Conservation (phyloP, 2,888 invertebrate genomes). For the Polydesmus complanatus region DNA sequence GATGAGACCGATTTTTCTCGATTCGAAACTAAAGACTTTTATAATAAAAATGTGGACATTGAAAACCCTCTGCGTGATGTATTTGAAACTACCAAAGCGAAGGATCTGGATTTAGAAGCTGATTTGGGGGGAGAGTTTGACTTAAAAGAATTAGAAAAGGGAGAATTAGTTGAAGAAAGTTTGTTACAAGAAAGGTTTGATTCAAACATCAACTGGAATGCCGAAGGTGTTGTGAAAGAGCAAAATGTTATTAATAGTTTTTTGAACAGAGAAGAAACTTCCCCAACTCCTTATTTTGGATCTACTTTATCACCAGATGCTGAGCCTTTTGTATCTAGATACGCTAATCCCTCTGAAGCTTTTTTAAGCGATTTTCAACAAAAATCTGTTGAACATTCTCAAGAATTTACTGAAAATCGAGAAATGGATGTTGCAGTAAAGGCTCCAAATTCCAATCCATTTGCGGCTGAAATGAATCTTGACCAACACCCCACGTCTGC, state of each 20-base stretch:
- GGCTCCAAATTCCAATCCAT: not conserved
- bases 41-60: not conserved
- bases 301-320: constrained; percentile 12
- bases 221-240: not conserved
- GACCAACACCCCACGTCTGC: no score
- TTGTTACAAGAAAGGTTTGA: not conserved
- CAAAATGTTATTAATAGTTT: not conserved
- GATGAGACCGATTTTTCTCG: not conserved
- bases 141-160: no score
- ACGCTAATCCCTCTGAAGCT: no score
- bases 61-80: not conserved
- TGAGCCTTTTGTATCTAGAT: constrained; percentile 1
- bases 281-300: not conserved
- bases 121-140: no score
- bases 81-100: no score
- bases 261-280: not conserved
- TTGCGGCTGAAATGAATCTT: not conserved
- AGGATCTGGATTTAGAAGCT: no score
- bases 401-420: not conserved
- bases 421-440: not conserved
- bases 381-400: not conserved
- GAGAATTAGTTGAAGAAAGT: not conserved
- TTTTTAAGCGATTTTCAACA: no score
- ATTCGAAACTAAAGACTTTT: not conserved
- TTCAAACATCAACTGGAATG: not conserved